Conservation (phyloP, 2,113 vertebrate species). For the Phainopepla nitens region DNA sequence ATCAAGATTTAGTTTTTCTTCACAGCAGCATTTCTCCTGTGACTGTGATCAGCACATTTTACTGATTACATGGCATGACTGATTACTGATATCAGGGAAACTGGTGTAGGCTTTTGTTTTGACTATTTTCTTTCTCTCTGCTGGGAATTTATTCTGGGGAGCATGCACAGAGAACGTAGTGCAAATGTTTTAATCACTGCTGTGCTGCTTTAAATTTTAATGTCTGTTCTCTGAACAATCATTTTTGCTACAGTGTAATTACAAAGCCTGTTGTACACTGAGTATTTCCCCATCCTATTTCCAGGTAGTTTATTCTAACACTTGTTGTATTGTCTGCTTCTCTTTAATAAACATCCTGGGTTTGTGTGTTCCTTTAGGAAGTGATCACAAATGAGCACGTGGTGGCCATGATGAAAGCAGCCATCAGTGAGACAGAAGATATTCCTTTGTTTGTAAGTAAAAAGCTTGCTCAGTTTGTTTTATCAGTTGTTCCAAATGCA, state of each 20-base stretch:
- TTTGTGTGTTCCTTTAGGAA: slow-evolving; percentile 74
- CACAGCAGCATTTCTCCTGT: background rate
- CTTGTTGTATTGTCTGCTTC: background rate
- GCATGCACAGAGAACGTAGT: background rate
- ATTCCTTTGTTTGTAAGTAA: slow-evolving; percentile 90
- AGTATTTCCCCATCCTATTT: fast-evolving
- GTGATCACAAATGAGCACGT: slow-evolving; percentile 95
- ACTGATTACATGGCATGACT: background rate
- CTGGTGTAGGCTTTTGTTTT: background rate
- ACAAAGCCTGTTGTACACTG: fast-evolving
- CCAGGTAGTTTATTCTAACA: background rate
- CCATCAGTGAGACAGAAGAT: slow-evolving; percentile 90
- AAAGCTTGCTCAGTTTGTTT: background rate
- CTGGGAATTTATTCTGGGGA: background rate
- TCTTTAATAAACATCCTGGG: background rate
- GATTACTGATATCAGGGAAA: background rate
- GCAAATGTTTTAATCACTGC: background rate
- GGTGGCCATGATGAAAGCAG: slow-evolving; percentile 96
- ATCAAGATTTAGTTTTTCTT: background rate
- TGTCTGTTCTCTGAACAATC: background rate
- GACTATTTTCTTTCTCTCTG: background rate
- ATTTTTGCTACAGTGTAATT: background rate
- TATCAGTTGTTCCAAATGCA: background rate
- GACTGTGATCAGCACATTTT: background rate
- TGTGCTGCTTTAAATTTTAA: background rate